A percentile compares a stretch with the other conserved stretches of the same genome.
phyloP scores from a whole-genome alignment of 2,888 invertebrate genomes.

The Apamea anceps region DNA sequence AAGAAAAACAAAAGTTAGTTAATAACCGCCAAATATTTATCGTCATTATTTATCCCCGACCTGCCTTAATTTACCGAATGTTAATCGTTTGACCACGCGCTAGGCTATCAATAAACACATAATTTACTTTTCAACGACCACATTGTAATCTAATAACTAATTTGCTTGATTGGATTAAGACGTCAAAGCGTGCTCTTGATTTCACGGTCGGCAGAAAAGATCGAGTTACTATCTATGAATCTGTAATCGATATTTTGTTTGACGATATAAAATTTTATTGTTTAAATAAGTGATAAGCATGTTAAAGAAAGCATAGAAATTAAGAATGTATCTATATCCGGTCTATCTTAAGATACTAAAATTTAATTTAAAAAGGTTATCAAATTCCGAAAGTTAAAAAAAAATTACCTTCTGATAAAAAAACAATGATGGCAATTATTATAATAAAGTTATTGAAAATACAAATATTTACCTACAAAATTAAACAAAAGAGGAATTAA shows the following conservation, averaged over 20 bases:
- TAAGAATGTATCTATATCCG: not conserved
- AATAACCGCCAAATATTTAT: conserved; percentile 66
- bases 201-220: conserved; percentile 86
- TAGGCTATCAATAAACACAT: conserved; percentile 76
- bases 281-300: conserved; percentile 3
- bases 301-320: conserved; percentile 1
- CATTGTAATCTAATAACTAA: conserved; percentile 83
- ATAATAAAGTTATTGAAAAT: not conserved
- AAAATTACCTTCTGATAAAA: not conserved
- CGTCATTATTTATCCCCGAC: conserved; percentile 76
- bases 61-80: conserved; percentile 83
- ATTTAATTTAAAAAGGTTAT: not conserved
- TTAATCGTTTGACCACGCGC: conserved; percentile 78
- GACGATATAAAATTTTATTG: conserved; percentile 18
- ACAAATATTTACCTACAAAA: not conserved
- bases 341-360: not conserved
- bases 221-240: conserved; percentile 75
- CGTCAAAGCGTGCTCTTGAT: conserved; percentile 82
- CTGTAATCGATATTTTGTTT: conserved; percentile 76
- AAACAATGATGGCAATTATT: not conserved
- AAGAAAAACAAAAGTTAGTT: conserved; percentile 47
- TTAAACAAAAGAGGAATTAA: not conserved
- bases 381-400: too few relatives aligned
- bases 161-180: conserved; percentile 89
- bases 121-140: conserved; percentile 77